Conservation (phyloP, 2,113 vertebrate species). For the Ellobius talpinus region DNA sequence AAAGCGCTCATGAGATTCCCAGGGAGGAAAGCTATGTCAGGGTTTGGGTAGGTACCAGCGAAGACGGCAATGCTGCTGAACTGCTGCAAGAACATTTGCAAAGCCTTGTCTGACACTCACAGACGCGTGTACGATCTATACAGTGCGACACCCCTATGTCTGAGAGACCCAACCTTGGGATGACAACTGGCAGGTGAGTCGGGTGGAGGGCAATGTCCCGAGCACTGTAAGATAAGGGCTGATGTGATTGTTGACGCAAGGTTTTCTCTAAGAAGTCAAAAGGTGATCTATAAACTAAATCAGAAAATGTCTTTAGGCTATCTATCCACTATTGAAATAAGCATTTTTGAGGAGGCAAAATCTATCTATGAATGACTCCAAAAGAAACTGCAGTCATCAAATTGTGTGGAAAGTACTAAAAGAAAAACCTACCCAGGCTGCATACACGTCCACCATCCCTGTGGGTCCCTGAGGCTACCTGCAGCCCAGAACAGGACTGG, state of each 20-base stretch:
- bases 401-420: conserved; percentile 10
- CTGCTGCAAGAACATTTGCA: neutral
- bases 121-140: neutral
- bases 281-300: conserved; percentile 11
- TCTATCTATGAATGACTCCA: neutral
- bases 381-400: conserved; percentile 42
- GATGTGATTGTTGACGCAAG: neutral
- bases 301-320: neutral
- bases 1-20: no score
- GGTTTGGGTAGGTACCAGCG: neutral
- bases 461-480: neutral
- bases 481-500: neutral
- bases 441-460: neutral
- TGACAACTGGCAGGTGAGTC: neutral
- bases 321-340: neutral
- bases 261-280: conserved; percentile 30
- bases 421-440: conserved; percentile 9
- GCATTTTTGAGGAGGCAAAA: conserved; percentile 10
- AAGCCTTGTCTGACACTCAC: neutral
- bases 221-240: neutral
- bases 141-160: neutral
- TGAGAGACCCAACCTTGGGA: neutral
- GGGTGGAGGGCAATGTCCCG: no score
- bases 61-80: neutral
- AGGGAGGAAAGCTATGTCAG: neutral